Evolutionary conservation across 2,888 invertebrate genomes (phyloP).

Genomic region (Xylophagus ater): DNA sequence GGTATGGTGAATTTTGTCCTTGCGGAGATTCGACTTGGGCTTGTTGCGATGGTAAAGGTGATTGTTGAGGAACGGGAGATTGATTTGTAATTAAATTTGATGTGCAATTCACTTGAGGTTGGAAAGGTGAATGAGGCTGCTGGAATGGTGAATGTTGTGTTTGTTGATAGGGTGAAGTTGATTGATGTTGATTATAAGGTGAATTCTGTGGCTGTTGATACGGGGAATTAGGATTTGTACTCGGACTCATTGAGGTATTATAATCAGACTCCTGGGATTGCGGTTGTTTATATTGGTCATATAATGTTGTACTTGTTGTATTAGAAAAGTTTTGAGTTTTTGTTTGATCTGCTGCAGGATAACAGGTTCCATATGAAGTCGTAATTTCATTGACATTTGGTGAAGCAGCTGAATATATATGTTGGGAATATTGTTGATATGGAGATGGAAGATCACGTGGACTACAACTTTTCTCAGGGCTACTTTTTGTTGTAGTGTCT

Average conservation of each 20-base stretch:
- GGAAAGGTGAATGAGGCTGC: slow-evolving; percentile 25
- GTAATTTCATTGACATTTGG: slow-evolving; percentile 39
- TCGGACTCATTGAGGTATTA: slow-evolving; percentile 45
- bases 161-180: slow-evolving; percentile 36
- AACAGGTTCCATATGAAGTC: slow-evolving; percentile 35
- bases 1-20: slow-evolving; percentile 38
- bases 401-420: slow-evolving; percentile 48
- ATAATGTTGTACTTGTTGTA: slow-evolving; percentile 30
- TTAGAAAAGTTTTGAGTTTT: too few species aligned
- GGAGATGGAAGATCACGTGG: slow-evolving; percentile 60
- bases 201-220: slow-evolving; percentile 43
- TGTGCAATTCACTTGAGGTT: slow-evolving; percentile 15
- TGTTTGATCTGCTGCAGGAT: slow-evolving; percentile 28
- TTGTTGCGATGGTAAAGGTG: slow-evolving; percentile 22
- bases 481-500: slow-evolving; percentile 73
- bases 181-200: slow-evolving; percentile 39
- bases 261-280: slow-evolving; percentile 45
- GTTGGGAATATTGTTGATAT: slow-evolving; percentile 46
- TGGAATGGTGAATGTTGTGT: slow-evolving; percentile 33
- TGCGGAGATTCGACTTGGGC: slow-evolving; percentile 32
- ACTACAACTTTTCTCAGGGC: slow-evolving; percentile 74
- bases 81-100: slow-evolving; percentile 1
- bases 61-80: slow-evolving; percentile 23
- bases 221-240: slow-evolving; percentile 43
- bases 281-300: slow-evolving; percentile 48